A percentile compares a stretch with the other conserved stretches of the same genome.
Conservation (phyloP, 2,113 vertebrate species). For the Brienomyrus longianalis region DNA sequence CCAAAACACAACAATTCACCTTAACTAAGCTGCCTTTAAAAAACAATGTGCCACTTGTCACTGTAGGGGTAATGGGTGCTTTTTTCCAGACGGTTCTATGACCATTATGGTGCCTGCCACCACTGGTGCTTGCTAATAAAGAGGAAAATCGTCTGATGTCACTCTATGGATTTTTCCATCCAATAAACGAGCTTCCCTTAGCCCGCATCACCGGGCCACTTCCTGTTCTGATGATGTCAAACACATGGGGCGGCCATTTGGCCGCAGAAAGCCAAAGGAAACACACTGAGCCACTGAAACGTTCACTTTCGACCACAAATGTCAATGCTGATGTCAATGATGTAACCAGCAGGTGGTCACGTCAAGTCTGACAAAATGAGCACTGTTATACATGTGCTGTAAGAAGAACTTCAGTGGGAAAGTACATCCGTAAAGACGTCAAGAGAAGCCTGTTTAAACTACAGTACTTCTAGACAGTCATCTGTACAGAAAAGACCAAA, state of each 20-base stretch:
- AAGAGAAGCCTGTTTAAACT: background rate
- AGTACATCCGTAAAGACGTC: background rate
- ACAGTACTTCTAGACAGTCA: background rate
- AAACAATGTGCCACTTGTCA: background rate
- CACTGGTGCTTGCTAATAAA: background rate
- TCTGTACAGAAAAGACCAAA: background rate
- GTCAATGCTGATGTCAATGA: background rate
- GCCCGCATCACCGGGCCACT: slow-evolving; percentile 25
- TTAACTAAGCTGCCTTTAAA: background rate
- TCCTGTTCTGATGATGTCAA: slow-evolving; percentile 33
- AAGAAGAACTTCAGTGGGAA: background rate
- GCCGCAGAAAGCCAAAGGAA: background rate
- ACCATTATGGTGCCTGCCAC: background rate
- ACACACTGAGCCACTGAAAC: background rate
- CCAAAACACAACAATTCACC: background rate
- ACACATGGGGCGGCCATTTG: slow-evolving; percentile 16
- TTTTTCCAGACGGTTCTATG: background rate
- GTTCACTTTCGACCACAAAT: background rate
- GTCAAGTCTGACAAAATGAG: background rate
- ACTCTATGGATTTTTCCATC: background rate
- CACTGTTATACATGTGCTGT: background rate
- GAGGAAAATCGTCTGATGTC: background rate
- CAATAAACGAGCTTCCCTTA: slow-evolving; percentile 15
- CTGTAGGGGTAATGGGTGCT: background rate
- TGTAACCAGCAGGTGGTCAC: background rate